Evolutionary conservation across 2,113 vertebrate species (phyloP), one percentile per base, ranked within the genome.

Genomic region (Campylomormyrus tamandua): DNA sequence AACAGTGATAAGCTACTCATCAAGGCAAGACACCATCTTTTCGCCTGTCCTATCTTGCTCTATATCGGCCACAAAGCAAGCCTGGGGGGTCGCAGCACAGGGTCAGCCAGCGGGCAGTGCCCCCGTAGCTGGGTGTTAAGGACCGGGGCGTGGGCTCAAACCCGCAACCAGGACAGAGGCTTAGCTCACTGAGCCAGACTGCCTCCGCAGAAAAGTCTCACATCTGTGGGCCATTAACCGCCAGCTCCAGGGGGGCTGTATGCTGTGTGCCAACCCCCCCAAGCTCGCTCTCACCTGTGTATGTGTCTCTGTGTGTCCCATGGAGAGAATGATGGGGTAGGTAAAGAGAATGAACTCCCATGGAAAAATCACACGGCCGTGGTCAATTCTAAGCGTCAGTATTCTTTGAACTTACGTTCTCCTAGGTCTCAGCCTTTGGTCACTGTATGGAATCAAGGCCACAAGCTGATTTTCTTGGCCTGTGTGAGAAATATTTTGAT

Each of bases 401-500:
- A 66, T 70, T 13, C 62, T 31, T 70, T 83, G 49, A 48, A 94
- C 98, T 97, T 94, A 99, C 98, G 98, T 99, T 95, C 98, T 96
- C 94, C 98, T 97, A 31, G 98, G 98, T 87, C 96, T 95, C 89
- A 99, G 95, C 91, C 98, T 95, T 88, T 99, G 98, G 95, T 99
- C 98, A 90, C 98, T 99, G 94, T 99, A 99, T 9, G 98, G 98
- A 93, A 99, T 99, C 95, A 99, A 94, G 66, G 98, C 98, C 91
- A 99, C 98, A 17, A 99, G 96, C 91, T 99, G 98, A 91, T 99
- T 99, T 95, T 99, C 98, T 92, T 99, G 98, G 74, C 98, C 98
- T 99, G 93, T 87, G 95, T 15, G 48, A 62, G 90, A 53, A 87
- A 31, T 42, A 53, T 90, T 87, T 87, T 39, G 90, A 17, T 88